These are phyloP conservation scores for Mythimna loreyi DNA, from an alignment of 2,888 invertebrate genomes.

Conservation along the genomic window DNA sequence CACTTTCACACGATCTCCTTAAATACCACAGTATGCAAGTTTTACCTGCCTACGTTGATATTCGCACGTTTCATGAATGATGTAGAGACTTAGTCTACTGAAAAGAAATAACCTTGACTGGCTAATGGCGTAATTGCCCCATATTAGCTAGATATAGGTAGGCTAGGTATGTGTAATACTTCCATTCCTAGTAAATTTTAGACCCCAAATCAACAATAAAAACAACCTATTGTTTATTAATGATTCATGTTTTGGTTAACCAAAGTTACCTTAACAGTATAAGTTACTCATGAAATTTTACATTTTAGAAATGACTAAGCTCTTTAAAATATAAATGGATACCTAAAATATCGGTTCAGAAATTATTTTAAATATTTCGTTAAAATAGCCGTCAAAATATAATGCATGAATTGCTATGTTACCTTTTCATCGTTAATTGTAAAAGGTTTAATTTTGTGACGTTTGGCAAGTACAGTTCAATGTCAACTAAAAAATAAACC, in stretches of 20 bases:
- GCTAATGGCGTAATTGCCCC: neutral
- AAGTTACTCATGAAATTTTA: slow-evolving; percentile 3
- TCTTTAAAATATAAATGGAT: neutral
- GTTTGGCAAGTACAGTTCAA: neutral
- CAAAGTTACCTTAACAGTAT: slow-evolving; percentile 5
- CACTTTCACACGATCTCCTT: no score
- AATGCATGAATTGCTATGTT: neutral
- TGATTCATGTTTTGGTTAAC: slow-evolving; percentile 23
- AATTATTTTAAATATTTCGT: neutral
- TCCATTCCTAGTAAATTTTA: slow-evolving; percentile 13
- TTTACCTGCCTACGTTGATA: neutral
- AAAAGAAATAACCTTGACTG: no score
- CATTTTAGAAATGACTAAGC: neutral
- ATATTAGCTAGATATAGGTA: neutral
- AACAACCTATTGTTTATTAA: neutral
- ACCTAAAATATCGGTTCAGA: neutral
- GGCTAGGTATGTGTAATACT: slow-evolving; percentile 9
- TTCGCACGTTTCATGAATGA: neutral
- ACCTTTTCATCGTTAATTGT: slow-evolving; percentile 1
- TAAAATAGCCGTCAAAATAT: neutral
- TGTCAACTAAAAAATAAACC: neutral
- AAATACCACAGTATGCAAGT: neutral
- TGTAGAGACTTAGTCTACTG: neutral
- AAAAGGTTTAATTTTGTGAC: neutral
- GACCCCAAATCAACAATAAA: slow-evolving; percentile 1